These are phyloP conservation scores for Julus scandinavius DNA, from an alignment of 2,888 invertebrate genomes.

Conservation along the genomic window DNA sequence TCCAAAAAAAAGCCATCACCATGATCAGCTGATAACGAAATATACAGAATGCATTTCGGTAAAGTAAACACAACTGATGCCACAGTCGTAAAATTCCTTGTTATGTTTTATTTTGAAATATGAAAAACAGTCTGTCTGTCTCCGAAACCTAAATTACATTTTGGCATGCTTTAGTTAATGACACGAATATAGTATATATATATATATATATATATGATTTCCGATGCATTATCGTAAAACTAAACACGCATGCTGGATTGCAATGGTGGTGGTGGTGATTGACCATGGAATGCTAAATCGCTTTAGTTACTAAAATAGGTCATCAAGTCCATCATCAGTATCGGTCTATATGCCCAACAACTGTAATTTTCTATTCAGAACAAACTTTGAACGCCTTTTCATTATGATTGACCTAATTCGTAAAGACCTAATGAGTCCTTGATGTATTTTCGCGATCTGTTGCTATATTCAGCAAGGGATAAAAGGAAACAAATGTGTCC, in stretches of 20 bases:
- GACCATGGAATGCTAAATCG: not conserved
- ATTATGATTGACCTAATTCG: not conserved
- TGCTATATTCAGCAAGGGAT: too few species aligned
- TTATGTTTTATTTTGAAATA: not conserved
- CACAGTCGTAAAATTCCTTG: not conserved
- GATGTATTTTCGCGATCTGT: not conserved
- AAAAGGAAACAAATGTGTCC: too few species aligned
- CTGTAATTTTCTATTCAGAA: not conserved
- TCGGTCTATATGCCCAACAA: not conserved
- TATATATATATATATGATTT: not conserved
- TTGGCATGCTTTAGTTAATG: not conserved
- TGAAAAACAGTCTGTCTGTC: not conserved
- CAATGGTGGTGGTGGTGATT: not conserved
- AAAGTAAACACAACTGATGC: conserved; percentile 10
- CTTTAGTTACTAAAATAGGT: not conserved
- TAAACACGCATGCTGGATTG: not conserved
- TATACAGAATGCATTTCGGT: not conserved
- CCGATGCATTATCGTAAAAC: not conserved
- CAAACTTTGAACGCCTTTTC: not conserved
- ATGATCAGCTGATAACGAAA: not conserved
- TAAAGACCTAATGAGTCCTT: not conserved
- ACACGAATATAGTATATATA: too few species aligned
- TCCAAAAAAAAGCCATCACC: not conserved
- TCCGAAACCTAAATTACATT: not conserved
- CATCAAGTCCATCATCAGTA: not conserved